Percentiles rank a stretch among this genome's conserved stretches.
phyloP scores from a whole-genome alignment of 2,797 vertebrate species.

The Mormyrus hasselquistii region DNA sequence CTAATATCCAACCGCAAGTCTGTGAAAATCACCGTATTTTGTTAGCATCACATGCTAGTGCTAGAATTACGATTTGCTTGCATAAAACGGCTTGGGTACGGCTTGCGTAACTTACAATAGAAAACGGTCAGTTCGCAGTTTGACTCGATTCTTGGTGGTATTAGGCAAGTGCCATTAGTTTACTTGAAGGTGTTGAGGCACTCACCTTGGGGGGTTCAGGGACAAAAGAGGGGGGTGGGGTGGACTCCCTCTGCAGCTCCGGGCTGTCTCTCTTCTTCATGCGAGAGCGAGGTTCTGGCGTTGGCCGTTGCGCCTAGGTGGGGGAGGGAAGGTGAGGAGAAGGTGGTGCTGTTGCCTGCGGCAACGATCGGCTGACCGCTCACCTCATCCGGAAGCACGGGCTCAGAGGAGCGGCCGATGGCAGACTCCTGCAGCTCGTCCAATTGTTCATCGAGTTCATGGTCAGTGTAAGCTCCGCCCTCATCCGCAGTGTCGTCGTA shows the following conservation, averaged over 20 bases:
- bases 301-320: constrained; percentile 57
- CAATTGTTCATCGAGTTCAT: constrained; percentile 82
- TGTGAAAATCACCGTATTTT: no score
- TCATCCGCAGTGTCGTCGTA: constrained; percentile 93
- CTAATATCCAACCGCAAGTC: no score
- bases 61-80: no score
- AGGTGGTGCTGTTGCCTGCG: background rate
- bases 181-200: background rate
- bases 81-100: no score
- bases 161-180: background rate
- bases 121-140: background rate
- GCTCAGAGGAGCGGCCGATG: constrained; percentile 85
- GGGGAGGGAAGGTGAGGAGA: background rate
- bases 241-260: constrained; percentile 80
- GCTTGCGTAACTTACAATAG: no score
- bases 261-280: constrained; percentile 75
- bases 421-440: constrained; percentile 78
- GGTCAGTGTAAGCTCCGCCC: constrained; percentile 92
- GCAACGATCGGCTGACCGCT: background rate
- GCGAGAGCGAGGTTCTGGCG: constrained; percentile 71
- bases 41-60: no score
- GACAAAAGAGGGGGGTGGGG: constrained; percentile 89
- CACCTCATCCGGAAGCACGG: constrained; percentile 81
- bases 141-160: background rate
- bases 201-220: constrained; percentile 94